phyloP scores from a whole-genome alignment of 2,797 vertebrate species.

The Rhadinocentrus ornatus region DNA sequence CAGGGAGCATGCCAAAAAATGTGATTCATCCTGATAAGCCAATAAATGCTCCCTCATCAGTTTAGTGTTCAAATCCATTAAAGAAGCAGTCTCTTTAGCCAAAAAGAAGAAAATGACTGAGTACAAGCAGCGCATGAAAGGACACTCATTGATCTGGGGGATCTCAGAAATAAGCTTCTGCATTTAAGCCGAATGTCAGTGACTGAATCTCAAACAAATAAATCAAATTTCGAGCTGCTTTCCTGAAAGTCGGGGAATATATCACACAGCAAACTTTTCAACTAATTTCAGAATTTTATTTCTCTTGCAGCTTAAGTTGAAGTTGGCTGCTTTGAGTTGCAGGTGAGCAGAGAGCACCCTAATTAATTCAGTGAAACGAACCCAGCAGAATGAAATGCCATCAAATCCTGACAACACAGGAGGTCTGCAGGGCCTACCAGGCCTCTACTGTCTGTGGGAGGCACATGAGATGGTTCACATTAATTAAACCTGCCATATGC shows the following conservation, averaged over 20 bases:
- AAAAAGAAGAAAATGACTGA: constrained; percentile 48
- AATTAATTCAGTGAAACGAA: constrained; percentile 53
- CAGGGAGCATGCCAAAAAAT: constrained; percentile 64
- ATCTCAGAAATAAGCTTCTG: constrained; percentile 51
- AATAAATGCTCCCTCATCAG: constrained; percentile 74
- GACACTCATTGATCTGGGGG: constrained; percentile 46
- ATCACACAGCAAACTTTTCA: constrained; percentile 20
- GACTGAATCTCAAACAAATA: constrained; percentile 40
- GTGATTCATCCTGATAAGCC: constrained; percentile 71
- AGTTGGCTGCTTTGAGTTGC: constrained; percentile 13
- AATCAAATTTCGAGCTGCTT: constrained; percentile 37
- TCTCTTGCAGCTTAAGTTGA: constrained; percentile 1
- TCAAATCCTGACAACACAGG: constrained; percentile 38
- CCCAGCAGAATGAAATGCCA: constrained; percentile 45
- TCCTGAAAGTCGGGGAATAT: constrained; percentile 23
- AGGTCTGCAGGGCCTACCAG: constrained; percentile 43
- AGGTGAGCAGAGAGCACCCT: constrained; percentile 45
- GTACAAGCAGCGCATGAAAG: constrained; percentile 31
- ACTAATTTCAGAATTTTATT: neutral
- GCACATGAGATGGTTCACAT: constrained; percentile 55
- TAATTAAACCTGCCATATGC: constrained; percentile 78
- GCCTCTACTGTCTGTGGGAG: constrained; percentile 55
- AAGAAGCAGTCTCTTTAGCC: constrained; percentile 57
- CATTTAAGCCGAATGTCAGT: constrained; percentile 26
- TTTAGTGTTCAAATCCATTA: constrained; percentile 76